Percentiles rank a stretch among this genome's conserved stretches.
Evolutionary conservation across 2,888 invertebrate species (phyloP).

Genomic region (Ennomos quercinarius): DNA sequence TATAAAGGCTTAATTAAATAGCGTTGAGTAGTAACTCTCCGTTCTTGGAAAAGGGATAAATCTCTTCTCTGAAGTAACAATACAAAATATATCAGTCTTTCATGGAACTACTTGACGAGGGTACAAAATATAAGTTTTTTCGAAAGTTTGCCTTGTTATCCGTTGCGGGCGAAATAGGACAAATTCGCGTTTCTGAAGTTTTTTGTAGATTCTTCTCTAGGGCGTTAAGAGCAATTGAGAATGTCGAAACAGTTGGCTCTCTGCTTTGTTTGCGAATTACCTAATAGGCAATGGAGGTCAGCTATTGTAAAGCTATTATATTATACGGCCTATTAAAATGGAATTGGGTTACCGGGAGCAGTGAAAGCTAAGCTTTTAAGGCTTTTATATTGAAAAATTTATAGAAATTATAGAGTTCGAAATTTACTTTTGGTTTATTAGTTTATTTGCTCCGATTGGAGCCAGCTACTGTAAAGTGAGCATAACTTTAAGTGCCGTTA

Average conservation of each 20-base stretch:
- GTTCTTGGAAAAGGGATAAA: constrained; percentile 13
- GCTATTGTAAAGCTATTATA: neutral
- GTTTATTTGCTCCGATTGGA: too few species aligned
- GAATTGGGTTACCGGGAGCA: too few species aligned
- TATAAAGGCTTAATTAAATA: too few species aligned
- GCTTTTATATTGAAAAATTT: neutral
- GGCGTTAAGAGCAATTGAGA: constrained; percentile 17
- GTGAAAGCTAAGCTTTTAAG: neutral
- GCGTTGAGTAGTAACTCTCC: constrained; percentile 8
- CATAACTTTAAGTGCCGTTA: too few species aligned
- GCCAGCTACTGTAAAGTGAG: too few species aligned
- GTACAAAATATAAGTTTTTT: constrained; percentile 37
- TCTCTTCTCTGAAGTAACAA: constrained; percentile 25
- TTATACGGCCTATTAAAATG: too few species aligned
- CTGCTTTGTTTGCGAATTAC: constrained; percentile 17
- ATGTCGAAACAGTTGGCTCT: constrained; percentile 20
- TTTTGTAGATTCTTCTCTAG: constrained; percentile 6
- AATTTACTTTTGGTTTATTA: too few species aligned
- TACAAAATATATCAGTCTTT: constrained; percentile 37
- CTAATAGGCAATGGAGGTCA: constrained; percentile 11
- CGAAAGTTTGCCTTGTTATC: constrained; percentile 38
- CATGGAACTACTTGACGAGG: constrained; percentile 30
- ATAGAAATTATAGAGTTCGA: neutral
- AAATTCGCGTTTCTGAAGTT: constrained; percentile 25
- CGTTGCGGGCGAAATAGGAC: constrained; percentile 28